Conservation (phyloP, 2,113 vertebrate genomes). For the Tauraco erythrolophus region DNA sequence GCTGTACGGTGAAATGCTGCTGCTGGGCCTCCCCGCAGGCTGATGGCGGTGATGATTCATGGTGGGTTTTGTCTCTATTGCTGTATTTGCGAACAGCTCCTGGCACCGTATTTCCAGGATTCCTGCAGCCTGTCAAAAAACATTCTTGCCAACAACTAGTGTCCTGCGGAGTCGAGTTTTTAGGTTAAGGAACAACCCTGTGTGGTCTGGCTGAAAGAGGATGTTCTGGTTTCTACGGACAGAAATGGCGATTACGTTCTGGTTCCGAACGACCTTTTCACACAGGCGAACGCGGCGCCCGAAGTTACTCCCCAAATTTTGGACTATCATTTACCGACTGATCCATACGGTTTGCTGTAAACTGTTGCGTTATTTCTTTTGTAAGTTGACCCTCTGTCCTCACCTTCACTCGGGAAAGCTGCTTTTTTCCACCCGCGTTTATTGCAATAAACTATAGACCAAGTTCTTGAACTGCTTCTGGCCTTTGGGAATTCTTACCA, state of each 20-base stretch:
- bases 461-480: neutral
- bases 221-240: neutral
- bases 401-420: neutral
- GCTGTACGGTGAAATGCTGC: neutral
- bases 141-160: neutral
- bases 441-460: neutral
- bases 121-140: neutral
- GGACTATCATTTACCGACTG: neutral
- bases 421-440: neutral
- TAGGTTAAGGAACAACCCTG: neutral
- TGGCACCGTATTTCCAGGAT: neutral
- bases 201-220: neutral
- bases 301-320: neutral
- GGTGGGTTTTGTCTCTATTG: neutral
- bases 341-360: neutral
- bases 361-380: neutral
- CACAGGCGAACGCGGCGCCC: neutral
- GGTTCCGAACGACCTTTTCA: neutral
- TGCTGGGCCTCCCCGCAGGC: neutral
- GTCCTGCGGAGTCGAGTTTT: neutral
- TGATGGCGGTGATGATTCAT: accelerated
- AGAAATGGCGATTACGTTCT: neutral
- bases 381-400: neutral
- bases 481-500: neutral
- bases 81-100: neutral